Evolutionary conservation across 2,797 vertebrate species (phyloP).

Genomic region (Austrolebias charrua): DNA sequence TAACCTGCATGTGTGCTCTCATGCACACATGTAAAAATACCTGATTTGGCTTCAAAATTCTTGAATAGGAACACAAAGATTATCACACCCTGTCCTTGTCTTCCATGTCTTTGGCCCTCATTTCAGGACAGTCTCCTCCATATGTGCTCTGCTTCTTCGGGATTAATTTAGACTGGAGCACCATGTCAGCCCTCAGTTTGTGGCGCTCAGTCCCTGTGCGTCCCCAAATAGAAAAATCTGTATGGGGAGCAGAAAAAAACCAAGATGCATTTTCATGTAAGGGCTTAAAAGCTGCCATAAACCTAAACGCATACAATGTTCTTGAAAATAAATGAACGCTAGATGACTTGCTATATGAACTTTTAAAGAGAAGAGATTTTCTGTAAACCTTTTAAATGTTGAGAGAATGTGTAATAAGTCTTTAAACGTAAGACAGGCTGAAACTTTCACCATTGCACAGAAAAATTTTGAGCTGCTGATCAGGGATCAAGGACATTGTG

Average conservation of each 20-base stretch:
- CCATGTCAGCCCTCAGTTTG: conserved; percentile 34
- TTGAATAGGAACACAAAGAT: too few relatives aligned
- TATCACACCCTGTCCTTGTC: background rate
- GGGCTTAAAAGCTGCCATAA: too few relatives aligned
- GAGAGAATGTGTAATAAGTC: background rate
- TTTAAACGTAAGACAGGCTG: background rate
- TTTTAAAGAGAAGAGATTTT: background rate
- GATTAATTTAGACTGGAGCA: conserved; percentile 42
- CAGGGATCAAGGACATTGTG: too few relatives aligned
- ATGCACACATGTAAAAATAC: too few relatives aligned
- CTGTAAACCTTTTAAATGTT: too few relatives aligned
- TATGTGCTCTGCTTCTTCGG: conserved; percentile 32
- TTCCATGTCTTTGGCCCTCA: conserved; percentile 15
- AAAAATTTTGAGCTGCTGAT: background rate
- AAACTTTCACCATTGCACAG: conserved; percentile 18
- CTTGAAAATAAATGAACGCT: too few relatives aligned
- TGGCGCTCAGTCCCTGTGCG: conserved; percentile 39
- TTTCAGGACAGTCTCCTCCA: conserved; percentile 12
- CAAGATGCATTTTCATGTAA: too few relatives aligned
- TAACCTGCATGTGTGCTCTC: too few relatives aligned
- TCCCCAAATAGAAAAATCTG: conserved; percentile 42
- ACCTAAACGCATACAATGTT: too few relatives aligned
- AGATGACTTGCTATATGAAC: too few relatives aligned
- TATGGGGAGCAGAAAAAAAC: background rate
- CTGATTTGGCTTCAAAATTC: too few relatives aligned